Percentiles rank a stretch among this genome's conserved stretches.
Conservation (phyloP, 2,888 invertebrate species). For the Oscheius sp. region DNA sequence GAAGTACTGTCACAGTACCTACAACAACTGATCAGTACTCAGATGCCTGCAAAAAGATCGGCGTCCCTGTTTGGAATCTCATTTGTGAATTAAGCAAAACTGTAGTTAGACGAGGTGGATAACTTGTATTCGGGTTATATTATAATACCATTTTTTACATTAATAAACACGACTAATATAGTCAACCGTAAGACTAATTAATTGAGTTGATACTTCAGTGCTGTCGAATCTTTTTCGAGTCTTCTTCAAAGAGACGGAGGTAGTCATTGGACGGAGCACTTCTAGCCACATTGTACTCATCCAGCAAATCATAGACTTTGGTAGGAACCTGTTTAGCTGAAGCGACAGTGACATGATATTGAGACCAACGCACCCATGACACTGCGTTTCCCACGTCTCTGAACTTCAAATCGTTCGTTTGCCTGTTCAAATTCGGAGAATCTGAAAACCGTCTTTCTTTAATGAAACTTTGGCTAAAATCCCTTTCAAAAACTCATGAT, state of each 20-base stretch:
- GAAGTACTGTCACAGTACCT: conserved; percentile 2
- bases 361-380: background rate
- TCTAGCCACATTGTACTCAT: conserved; percentile 27
- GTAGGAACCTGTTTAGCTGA: conserved; percentile 33
- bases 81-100: conserved; percentile 36
- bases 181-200: background rate
- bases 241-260: conserved; percentile 34
- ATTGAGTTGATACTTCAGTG: background rate
- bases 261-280: conserved; percentile 14
- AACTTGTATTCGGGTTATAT: conserved; percentile 12
- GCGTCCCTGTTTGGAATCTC: conserved; percentile 28
- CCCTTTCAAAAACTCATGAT: too few relatives aligned
- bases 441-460: conserved; percentile 7
- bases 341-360: background rate
- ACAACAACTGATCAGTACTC: conserved; percentile 8
- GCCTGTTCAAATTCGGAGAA: conserved; percentile 42
- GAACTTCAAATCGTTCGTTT: conserved; percentile 42
- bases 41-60: conserved; percentile 26
- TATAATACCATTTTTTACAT: background rate
- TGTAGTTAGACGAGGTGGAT: conserved; percentile 26
- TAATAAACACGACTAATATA: background rate
- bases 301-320: conserved; percentile 38
- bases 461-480: too few relatives aligned
- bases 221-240: conserved; percentile 13
- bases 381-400: conserved; percentile 35